These are phyloP conservation scores for Drosophila ercepeae DNA, from an alignment of 1,140 invertebrate species.

Conservation along the genomic window DNA sequence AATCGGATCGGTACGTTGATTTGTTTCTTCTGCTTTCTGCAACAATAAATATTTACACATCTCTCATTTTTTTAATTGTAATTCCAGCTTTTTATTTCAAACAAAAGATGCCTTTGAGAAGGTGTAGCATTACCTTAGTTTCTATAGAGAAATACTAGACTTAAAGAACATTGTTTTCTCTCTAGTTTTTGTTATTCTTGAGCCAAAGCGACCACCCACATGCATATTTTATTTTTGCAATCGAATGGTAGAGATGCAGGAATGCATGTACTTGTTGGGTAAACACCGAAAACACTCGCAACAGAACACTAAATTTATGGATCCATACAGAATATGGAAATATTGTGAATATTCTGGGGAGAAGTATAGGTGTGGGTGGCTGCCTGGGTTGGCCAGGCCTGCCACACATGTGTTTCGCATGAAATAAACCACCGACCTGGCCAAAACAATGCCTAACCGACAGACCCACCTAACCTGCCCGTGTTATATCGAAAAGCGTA, in stretches of 20 bases:
- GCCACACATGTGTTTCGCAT: constrained; percentile 40
- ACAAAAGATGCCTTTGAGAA: too few species aligned
- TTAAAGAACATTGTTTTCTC: neutral
- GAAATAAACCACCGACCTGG: constrained; percentile 23
- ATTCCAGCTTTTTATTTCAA: too few species aligned
- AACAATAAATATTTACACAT: constrained; percentile 43
- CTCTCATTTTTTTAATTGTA: neutral
- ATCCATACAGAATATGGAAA: constrained; percentile 24
- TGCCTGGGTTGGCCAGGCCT: constrained; percentile 14
- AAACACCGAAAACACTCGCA: constrained; percentile 20
- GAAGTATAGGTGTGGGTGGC: too few species aligned
- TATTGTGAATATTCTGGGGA: neutral
- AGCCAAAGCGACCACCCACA: constrained; percentile 5
- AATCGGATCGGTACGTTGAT: neutral
- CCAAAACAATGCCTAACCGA: constrained; percentile 14
- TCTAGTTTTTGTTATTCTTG: neutral
- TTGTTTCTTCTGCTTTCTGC: constrained; percentile 12
- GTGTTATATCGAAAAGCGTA: constrained; percentile 11
- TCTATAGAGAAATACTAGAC: too few species aligned
- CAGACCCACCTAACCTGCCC: neutral
- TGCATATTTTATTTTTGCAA: constrained; percentile 17
- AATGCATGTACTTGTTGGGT: constrained; percentile 40
- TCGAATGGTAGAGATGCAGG: constrained; percentile 28
- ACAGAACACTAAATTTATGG: constrained; percentile 31
- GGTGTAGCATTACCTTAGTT: neutral